Percentiles rank a stretch among this genome's conserved stretches.
These are phyloP conservation scores for Erinaceus europaeus DNA, from an alignment of 2,113 vertebrate genomes.

Conservation along the genomic window DNA sequence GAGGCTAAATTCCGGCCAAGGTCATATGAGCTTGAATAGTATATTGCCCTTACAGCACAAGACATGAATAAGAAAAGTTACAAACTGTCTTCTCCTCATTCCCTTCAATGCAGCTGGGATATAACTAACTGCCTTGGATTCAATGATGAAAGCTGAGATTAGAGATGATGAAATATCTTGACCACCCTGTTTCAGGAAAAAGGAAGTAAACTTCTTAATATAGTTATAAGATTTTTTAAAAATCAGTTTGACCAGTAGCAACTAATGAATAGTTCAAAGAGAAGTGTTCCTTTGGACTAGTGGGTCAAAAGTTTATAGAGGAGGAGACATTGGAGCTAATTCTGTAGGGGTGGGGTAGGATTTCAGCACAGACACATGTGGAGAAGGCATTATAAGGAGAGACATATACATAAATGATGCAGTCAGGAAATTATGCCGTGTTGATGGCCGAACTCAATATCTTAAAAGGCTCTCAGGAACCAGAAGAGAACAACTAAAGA, in stretches of 20 bases:
- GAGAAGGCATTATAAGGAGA: not conserved
- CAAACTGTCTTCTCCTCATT: not conserved
- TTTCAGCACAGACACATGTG: not conserved
- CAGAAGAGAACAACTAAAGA: too few relatives aligned
- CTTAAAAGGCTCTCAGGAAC: not conserved
- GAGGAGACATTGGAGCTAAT: not conserved
- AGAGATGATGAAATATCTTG: not conserved
- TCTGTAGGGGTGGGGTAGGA: not conserved
- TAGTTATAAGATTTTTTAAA: not conserved
- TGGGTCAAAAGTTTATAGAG: not conserved
- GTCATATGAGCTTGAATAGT: not conserved
- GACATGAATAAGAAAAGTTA: not conserved
- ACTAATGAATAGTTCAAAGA: not conserved
- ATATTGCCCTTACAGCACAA: not conserved
- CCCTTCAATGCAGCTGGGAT: not conserved
- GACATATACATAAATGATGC: not conserved
- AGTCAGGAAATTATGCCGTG: not conserved
- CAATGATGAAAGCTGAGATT: not conserved
- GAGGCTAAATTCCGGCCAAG: not conserved
- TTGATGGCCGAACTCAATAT: not conserved
- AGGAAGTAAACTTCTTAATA: not conserved
- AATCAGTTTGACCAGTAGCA: not conserved
- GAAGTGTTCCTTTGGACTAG: not conserved
- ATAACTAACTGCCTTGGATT: not conserved
- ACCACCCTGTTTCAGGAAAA: not conserved